These are phyloP conservation scores for Tichodroma muraria DNA, from an alignment of 2,113 vertebrate genomes.

Conservation along the genomic window DNA sequence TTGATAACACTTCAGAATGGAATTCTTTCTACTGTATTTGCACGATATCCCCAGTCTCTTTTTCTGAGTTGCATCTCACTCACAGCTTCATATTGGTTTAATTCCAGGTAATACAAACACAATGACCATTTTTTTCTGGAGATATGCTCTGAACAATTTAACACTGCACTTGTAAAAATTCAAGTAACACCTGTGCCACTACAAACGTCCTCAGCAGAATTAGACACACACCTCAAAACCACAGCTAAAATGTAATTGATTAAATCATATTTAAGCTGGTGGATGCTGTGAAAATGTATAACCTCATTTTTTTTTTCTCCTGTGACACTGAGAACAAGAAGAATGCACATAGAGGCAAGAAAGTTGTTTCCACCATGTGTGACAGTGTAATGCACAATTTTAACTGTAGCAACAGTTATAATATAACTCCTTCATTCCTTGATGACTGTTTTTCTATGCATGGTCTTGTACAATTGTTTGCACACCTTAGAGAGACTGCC, in stretches of 20 bases:
- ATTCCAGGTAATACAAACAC: background rate
- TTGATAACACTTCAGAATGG: background rate
- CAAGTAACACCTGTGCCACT: background rate
- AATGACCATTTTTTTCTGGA: background rate
- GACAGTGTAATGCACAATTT: background rate
- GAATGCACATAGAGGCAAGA: background rate
- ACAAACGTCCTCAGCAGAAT: background rate
- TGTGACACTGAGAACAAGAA: background rate
- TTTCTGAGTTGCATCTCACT: background rate
- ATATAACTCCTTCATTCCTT: background rate
- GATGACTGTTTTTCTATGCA: background rate
- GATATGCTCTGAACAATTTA: background rate
- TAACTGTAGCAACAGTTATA: background rate
- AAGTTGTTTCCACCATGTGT: background rate
- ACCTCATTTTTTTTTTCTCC: background rate
- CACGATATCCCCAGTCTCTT: background rate
- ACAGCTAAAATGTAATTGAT: background rate
- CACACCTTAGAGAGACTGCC: background rate
- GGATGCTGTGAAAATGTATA: background rate
- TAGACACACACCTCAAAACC: background rate
- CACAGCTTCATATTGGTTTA: background rate
- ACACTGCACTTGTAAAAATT: background rate
- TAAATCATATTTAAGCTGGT: background rate
- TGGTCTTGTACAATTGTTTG: background rate
- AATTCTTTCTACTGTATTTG: background rate